Evolutionary conservation across 2,797 vertebrate genomes (phyloP).

Genomic region (Coreius guichenoti): DNA sequence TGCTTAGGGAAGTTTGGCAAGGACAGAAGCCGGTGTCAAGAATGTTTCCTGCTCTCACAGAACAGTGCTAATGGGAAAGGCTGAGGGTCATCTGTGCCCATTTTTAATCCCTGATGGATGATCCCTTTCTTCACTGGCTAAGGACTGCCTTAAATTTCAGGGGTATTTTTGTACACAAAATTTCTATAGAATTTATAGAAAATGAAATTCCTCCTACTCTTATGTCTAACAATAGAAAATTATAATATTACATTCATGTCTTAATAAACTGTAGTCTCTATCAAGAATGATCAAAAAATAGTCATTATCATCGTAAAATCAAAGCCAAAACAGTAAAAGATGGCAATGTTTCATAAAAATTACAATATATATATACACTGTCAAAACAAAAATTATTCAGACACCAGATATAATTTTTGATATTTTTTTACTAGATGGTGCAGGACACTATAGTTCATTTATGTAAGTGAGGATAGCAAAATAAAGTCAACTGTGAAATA

Average conservation of each 20-base stretch:
- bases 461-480: too few relatives aligned
- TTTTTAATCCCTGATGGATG: constrained; percentile 43
- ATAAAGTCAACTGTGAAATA: too few relatives aligned
- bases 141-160: constrained; percentile 8
- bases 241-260: neutral
- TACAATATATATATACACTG: too few relatives aligned
- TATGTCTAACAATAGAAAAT: too few relatives aligned
- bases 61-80: constrained; percentile 34
- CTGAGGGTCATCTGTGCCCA: constrained; percentile 40
- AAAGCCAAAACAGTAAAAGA: too few relatives aligned
- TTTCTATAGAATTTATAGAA: neutral
- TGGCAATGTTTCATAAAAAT: too few relatives aligned
- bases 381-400: too few relatives aligned
- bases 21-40: constrained; percentile 48
- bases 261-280: neutral
- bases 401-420: too few relatives aligned
- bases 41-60: constrained; percentile 14
- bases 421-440: too few relatives aligned
- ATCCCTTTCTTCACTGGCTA: constrained; percentile 6
- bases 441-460: too few relatives aligned
- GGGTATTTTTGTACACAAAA: neutral
- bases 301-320: too few relatives aligned
- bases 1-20: constrained; percentile 43
- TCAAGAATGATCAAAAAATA: too few relatives aligned
- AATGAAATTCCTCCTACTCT: neutral